These are phyloP conservation scores for Galerucella calmariensis DNA, from an alignment of 2,888 invertebrate species.

Conservation along the genomic window DNA sequence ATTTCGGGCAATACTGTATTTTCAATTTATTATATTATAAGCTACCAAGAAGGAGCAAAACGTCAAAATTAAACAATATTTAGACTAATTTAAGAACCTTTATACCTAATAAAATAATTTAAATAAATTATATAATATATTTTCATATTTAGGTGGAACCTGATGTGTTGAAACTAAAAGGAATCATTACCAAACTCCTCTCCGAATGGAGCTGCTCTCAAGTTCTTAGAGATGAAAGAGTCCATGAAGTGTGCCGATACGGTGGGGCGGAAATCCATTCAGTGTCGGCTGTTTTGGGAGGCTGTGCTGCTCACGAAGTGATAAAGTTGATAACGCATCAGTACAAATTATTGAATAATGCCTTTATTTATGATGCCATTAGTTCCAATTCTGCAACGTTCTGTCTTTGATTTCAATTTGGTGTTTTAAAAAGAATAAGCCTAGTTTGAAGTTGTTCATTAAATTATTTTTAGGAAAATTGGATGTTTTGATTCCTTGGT, in stretches of 20 bases:
- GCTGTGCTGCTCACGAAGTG: constrained; percentile 94
- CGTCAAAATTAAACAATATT: too few relatives aligned
- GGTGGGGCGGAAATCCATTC: constrained; percentile 96
- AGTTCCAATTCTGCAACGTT: constrained; percentile 86
- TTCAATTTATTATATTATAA: too few relatives aligned
- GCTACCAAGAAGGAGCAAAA: too few relatives aligned
- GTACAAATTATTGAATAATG: constrained; percentile 96
- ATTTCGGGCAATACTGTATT: too few relatives aligned
- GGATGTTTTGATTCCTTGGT: not conserved
- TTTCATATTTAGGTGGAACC: constrained; percentile 61
- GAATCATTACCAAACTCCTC: constrained; percentile 74
- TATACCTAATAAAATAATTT: too few relatives aligned
- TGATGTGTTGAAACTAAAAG: constrained; percentile 89
- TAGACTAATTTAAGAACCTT: too few relatives aligned
- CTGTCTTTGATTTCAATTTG: constrained; percentile 71
- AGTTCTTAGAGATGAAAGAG: constrained; percentile 84
- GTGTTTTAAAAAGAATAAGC: not conserved
- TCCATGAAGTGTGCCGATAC: constrained; percentile 93
- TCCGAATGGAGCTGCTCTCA: constrained; percentile 87
- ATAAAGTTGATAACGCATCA: constrained; percentile 96
- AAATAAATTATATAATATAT: not conserved
- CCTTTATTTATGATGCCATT: constrained; percentile 94
- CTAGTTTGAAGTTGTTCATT: not conserved
- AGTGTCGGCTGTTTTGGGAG: constrained; percentile 86
- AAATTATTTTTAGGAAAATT: not conserved